These are phyloP conservation scores for Nansenia antarctica DNA, from an alignment of 2,113 vertebrate species.

Conservation along the genomic window DNA sequence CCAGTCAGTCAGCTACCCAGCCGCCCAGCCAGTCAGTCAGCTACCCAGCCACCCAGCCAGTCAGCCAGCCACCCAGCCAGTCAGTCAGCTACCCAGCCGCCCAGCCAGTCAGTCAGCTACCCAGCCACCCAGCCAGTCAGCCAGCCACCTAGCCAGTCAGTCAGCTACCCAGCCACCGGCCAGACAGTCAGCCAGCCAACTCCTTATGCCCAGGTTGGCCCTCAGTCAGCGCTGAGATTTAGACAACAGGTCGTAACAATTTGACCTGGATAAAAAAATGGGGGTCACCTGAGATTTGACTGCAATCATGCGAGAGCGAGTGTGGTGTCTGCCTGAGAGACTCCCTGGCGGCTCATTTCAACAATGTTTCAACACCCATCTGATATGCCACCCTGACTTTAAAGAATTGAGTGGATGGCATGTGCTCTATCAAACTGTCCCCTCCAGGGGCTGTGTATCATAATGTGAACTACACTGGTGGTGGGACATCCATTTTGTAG, in stretches of 20 bases:
- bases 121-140: no score
- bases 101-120: no score
- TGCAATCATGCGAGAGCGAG: neutral
- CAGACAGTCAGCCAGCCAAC: no score
- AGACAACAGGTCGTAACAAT: neutral
- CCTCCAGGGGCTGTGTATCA: neutral
- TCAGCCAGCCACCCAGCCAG: no score
- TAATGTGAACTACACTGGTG: neutral
- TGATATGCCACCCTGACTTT: conserved; percentile 3
- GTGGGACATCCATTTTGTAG: neutral
- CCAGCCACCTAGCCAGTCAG: no score
- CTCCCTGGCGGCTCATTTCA: neutral
- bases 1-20: no score
- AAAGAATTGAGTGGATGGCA: neutral
- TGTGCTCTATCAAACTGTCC: neutral
- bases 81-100: no score
- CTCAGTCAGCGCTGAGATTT: conserved; percentile 11
- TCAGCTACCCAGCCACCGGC: no score
- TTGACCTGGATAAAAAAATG: conserved; percentile 3
- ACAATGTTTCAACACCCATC: conserved; percentile 10
- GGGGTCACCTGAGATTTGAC: neutral
- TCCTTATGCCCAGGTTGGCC: no score
- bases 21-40: no score
- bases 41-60: no score
- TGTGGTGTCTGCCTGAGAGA: neutral